Percentiles rank a stretch among this genome's conserved stretches.
These are phyloP conservation scores for Heteronetta atricapilla DNA, from an alignment of 2,113 vertebrate species.

Conservation along the genomic window DNA sequence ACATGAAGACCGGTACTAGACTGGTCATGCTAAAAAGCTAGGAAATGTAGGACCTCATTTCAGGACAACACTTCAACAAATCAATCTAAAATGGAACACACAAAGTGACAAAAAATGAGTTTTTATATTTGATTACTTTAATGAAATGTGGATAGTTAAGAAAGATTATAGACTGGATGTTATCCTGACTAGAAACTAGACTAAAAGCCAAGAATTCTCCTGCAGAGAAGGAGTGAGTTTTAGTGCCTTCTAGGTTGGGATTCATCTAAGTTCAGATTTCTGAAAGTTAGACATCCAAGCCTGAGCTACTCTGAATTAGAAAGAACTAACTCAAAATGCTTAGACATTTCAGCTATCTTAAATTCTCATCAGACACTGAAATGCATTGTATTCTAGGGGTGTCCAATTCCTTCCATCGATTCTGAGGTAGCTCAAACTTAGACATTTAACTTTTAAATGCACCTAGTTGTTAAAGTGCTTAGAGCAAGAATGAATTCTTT, in stretches of 20 bases:
- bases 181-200: background rate
- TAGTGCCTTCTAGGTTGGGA: background rate
- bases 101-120: background rate
- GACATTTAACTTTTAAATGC: background rate
- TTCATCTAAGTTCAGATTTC: background rate
- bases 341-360: slow-evolving; percentile 11
- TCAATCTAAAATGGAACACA: background rate
- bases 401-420: background rate
- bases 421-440: background rate
- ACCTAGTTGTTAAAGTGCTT: background rate
- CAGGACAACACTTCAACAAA: background rate
- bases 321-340: background rate
- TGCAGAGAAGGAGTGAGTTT: too few relatives aligned
- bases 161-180: background rate
- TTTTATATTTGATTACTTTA: background rate
- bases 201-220: background rate
- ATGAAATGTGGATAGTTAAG: background rate
- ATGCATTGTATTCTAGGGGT: background rate
- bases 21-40: background rate
- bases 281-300: background rate
- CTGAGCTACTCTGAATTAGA: background rate
- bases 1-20: background rate
- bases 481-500: background rate
- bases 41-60: background rate
- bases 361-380: background rate